Evolutionary conservation across 2,888 invertebrate species (phyloP), one percentile per base, ranked within the genome.

Genomic region (Epirrhoe tristata): DNA sequence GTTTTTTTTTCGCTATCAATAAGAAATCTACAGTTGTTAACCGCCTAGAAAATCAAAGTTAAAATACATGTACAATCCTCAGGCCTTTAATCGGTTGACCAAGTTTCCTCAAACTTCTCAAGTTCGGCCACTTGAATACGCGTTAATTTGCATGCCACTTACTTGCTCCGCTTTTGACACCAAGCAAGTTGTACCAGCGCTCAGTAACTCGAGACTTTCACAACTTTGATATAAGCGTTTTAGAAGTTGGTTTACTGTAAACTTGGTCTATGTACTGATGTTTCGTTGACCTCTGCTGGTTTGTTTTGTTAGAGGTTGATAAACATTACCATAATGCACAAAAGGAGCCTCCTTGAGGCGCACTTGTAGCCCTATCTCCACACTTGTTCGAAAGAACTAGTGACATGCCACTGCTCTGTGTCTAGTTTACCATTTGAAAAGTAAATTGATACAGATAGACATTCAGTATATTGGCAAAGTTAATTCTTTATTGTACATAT

Each of bases 81-180:
- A 58, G 24, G 14, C 46, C 46, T 34, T 31, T 10, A 51, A 24
- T 52, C 12, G 14, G 14, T 14, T 57, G 52, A 54, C 51, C 36
- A 64, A 67, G 59, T 69, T 56, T n/a, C 16, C 16, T n/a, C 3
- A 65, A 24, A n/a, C n/a, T n/a, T n/a, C n/a, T n/a, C 24, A 2
- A 63, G 54, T 67, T 63, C 36, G 72, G 68, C 70, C 72, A 74
- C 74, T 86, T 81, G 74, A 76, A 77, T 79, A 77, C 72, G 76
- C 80, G 80, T 84, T 81, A 79, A 86, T 86, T 85, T 85, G 77
- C 83, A 85, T 85, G 81, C 73, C 77, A 77, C 80, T 79, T 80
- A 75, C 81, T 81, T 78, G 77, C 72, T 58, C 61, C 55, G 70
- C 77, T 75, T 79, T 70, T 68, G 69, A 71, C 71, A 66, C 67